A percentile compares a stretch with the other conserved stretches of the same genome.
Evolutionary conservation across 2,797 vertebrate species (phyloP).

Genomic region (Manis javanica): DNA sequence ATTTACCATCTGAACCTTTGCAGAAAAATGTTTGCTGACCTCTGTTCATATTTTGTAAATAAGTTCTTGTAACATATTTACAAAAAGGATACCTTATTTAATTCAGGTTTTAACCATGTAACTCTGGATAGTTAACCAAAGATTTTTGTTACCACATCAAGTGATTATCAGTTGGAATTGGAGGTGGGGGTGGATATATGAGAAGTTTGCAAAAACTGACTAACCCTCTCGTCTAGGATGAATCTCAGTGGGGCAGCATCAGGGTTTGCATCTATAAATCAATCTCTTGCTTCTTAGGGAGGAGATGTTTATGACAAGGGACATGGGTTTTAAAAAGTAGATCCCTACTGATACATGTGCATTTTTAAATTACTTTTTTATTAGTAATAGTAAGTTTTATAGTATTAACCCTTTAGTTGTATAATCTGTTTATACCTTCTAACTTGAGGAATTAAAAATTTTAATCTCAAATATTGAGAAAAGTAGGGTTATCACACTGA

Average conservation of each 20-base stretch:
- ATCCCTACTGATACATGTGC: background rate
- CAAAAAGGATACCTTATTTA: background rate
- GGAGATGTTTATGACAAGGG: background rate
- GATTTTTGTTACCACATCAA: background rate
- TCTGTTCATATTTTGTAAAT: background rate
- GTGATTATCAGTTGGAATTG: background rate
- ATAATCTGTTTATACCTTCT: background rate
- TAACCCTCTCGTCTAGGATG: background rate
- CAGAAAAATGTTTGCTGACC: constrained; percentile 15
- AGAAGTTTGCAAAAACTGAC: background rate
- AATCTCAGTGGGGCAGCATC: background rate
- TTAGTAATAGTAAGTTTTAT: background rate
- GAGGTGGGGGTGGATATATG: background rate
- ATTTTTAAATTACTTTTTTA: background rate
- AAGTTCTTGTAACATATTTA: background rate
- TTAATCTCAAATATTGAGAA: background rate
- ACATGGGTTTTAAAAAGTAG: background rate
- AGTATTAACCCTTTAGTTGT: background rate
- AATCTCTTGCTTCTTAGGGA: background rate
- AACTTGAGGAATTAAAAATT: background rate
- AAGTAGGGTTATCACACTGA: background rate
- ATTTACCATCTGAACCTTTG: background rate
- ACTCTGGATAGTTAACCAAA: background rate
- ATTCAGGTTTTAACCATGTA: constrained; percentile 18
- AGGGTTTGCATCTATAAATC: background rate